These are phyloP conservation scores for Naja naja DNA, from an alignment of 2,113 vertebrate genomes.

Conservation along the genomic window DNA sequence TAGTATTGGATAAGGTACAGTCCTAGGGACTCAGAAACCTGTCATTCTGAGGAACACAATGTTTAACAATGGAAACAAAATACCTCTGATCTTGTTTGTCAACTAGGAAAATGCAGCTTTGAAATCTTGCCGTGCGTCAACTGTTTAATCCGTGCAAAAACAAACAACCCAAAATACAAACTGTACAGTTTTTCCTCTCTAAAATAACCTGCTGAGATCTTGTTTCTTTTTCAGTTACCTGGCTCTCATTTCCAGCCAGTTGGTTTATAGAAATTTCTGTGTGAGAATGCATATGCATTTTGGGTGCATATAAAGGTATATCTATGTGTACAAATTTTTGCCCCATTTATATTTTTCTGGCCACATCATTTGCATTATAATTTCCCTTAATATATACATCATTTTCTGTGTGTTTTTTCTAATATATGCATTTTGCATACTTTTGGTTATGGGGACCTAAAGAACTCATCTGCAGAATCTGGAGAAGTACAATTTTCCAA, in stretches of 20 bases:
- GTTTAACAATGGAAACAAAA: constrained; percentile 36
- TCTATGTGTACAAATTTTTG: background rate
- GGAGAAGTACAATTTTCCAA: background rate
- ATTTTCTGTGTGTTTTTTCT: background rate
- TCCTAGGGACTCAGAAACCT: constrained; percentile 19
- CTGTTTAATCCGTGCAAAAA: background rate
- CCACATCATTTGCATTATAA: background rate
- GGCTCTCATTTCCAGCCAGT: background rate
- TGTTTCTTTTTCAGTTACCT: background rate
- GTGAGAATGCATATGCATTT: background rate
- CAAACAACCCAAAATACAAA: background rate
- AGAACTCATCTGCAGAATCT: background rate
- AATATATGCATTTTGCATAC: background rate
- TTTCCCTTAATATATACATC: background rate
- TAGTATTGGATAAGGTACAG: constrained; percentile 41
- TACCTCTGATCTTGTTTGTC: constrained; percentile 12
- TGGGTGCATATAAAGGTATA: background rate
- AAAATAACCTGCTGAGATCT: background rate
- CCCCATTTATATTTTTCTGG: background rate
- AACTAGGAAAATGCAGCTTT: constrained; percentile 3
- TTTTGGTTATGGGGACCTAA: background rate
- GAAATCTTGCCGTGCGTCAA: constrained; percentile 11
- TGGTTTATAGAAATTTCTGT: background rate
- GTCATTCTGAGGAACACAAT: constrained; percentile 38
- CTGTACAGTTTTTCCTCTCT: background rate